Percentiles rank a stretch among this genome's conserved stretches.
These are phyloP conservation scores for Brachionus rubens DNA, from an alignment of 1,140 invertebrate genomes.

Conservation along the genomic window DNA sequence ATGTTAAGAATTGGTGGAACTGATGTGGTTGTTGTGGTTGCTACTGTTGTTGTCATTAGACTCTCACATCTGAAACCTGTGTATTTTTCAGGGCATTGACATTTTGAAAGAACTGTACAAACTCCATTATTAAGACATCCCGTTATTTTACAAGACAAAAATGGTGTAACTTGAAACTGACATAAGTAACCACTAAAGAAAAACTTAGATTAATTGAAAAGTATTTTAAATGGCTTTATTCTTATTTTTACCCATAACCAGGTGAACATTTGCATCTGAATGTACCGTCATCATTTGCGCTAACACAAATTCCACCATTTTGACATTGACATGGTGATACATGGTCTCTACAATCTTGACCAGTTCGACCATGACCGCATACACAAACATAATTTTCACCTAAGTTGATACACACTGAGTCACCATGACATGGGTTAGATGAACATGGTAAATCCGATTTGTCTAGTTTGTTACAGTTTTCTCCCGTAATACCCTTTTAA, in stretches of 20 bases:
- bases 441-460: conserved; percentile 11
- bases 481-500: conserved; percentile 7
- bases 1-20: not conserved
- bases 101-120: conserved; percentile 18
- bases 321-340: conserved; percentile 41
- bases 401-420: conserved; percentile 28
- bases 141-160: conserved; percentile 37
- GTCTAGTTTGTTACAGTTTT: conserved; percentile 31
- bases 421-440: conserved; percentile 36
- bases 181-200: conserved; percentile 34
- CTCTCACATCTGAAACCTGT: conserved; percentile 30
- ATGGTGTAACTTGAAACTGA: not conserved
- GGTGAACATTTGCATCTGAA: conserved; percentile 11
- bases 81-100: conserved; percentile 11
- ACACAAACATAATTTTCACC: conserved; percentile 33
- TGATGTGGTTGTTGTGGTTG: not conserved
- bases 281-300: not conserved
- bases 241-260: conserved; percentile 1
- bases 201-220: not conserved
- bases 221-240: not conserved
- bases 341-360: conserved; percentile 26
- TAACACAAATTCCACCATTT: conserved; percentile 26
- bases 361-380: conserved; percentile 37
- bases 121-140: conserved; percentile 30
- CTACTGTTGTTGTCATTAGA: not conserved